Conservation (phyloP, 2,888 invertebrate species). For the Cryptocheilus praepositus region DNA sequence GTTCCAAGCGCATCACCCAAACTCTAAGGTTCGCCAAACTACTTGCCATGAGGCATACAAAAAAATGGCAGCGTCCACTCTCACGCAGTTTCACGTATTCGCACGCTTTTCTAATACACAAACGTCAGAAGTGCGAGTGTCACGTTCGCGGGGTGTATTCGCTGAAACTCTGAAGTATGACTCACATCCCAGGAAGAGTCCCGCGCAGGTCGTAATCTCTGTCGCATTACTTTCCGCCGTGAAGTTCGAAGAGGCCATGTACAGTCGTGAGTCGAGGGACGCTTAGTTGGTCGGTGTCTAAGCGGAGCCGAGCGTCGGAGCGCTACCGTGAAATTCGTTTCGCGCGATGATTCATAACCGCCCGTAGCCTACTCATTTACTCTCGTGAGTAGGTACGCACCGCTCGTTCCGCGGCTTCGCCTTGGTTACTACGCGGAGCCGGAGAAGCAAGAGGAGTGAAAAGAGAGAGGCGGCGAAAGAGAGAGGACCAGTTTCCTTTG, state of each 20-base stretch:
- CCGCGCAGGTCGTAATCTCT: not conserved
- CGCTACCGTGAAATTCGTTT: slow-evolving; percentile 45
- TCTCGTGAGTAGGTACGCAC: slow-evolving; percentile 36
- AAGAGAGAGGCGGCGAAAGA: slow-evolving; percentile 15
- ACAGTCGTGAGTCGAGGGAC: not conserved
- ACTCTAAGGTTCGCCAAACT: too few species aligned
- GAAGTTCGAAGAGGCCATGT: not conserved
- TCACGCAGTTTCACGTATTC: too few species aligned
- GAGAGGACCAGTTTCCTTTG: slow-evolving; percentile 10
- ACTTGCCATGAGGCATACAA: too few species aligned
- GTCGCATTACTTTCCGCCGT: not conserved
- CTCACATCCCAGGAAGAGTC: too few species aligned
- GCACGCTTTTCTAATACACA: too few species aligned
- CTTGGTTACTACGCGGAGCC: slow-evolving; percentile 19
- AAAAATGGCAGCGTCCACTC: too few species aligned
- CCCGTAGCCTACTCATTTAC: slow-evolving; percentile 38
- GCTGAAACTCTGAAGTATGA: too few species aligned
- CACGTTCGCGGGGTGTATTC: too few species aligned
- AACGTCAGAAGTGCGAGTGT: too few species aligned
- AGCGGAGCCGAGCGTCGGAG: not conserved
- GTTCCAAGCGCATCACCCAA: too few species aligned
- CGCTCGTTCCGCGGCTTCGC: slow-evolving; percentile 34
- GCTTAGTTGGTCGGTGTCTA: slow-evolving; percentile 17
- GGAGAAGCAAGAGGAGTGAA: not conserved
- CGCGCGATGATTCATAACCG: slow-evolving; percentile 48